Conservation (phyloP, 2,797 vertebrate genomes). For the Urophycis tenuis region DNA sequence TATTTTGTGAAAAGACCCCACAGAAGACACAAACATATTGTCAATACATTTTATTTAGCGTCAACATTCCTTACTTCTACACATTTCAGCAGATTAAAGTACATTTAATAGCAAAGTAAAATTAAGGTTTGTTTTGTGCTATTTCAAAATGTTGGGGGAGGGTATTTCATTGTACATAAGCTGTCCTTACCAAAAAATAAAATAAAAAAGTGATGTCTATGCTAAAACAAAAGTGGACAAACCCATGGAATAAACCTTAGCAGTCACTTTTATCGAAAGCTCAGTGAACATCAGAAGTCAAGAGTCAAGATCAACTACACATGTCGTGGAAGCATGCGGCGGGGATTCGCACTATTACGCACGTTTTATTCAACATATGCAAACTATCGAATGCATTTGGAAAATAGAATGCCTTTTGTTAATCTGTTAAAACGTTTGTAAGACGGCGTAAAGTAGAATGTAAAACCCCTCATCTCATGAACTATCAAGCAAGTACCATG, state of each 20-base stretch:
- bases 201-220: no score
- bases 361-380: background rate
- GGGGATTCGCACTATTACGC: background rate
- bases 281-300: background rate
- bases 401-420: slow-evolving; percentile 1
- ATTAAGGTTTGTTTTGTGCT: background rate
- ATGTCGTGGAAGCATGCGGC: background rate
- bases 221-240: no score
- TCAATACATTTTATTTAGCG: slow-evolving; percentile 2
- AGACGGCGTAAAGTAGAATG: background rate
- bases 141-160: background rate
- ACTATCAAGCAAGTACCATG: background rate
- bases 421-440: background rate
- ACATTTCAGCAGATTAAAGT: background rate
- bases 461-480: background rate
- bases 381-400: background rate
- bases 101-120: slow-evolving; percentile 6
- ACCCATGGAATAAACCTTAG: background rate
- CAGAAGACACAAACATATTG: background rate
- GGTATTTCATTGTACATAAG: background rate
- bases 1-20: background rate
- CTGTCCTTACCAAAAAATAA: background rate
- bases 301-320: background rate
- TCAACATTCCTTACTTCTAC: slow-evolving; percentile 5
- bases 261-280: background rate